Conservation (phyloP, 2,888 invertebrate genomes). For the Nymphalis c-album region DNA sequence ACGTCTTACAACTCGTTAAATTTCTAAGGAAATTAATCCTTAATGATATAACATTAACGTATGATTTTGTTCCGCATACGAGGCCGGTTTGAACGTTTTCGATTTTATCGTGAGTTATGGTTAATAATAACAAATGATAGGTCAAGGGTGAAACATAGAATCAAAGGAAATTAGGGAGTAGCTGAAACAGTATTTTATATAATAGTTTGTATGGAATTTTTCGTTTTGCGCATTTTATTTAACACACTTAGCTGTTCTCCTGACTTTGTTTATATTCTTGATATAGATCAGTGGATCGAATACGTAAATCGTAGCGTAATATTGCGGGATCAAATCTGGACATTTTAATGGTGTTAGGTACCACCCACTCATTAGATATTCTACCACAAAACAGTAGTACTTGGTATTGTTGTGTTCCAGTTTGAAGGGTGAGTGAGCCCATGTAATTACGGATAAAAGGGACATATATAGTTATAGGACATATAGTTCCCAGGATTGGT, state of each 20-base stretch:
- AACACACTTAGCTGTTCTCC: neutral
- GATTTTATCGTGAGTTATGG: constrained; percentile 42
- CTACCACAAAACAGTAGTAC: too few relatives aligned
- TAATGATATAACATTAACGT: constrained; percentile 42
- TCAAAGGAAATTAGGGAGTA: constrained; percentile 56
- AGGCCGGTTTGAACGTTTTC: constrained; percentile 17
- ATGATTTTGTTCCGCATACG: constrained; percentile 38
- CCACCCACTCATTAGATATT: too few relatives aligned
- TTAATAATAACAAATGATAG: constrained; percentile 71
- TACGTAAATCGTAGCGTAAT: too few relatives aligned
- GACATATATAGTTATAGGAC: too few relatives aligned
- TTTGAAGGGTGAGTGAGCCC: too few relatives aligned
- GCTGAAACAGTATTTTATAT: constrained; percentile 36
- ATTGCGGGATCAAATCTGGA: too few relatives aligned
- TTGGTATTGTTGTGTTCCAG: too few relatives aligned
- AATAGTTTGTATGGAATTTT: constrained; percentile 22
- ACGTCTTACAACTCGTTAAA: constrained; percentile 42
- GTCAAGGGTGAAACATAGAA: constrained; percentile 71
- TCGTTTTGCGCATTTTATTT: neutral
- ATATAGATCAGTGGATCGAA: too few relatives aligned
- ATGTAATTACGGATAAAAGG: too few relatives aligned
- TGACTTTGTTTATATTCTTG: neutral
- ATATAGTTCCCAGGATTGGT: too few relatives aligned
- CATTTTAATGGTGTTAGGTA: too few relatives aligned
- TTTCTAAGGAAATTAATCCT: constrained; percentile 40